Conservation (phyloP, 1,140 invertebrate species). For the Probaryconus sp. region DNA sequence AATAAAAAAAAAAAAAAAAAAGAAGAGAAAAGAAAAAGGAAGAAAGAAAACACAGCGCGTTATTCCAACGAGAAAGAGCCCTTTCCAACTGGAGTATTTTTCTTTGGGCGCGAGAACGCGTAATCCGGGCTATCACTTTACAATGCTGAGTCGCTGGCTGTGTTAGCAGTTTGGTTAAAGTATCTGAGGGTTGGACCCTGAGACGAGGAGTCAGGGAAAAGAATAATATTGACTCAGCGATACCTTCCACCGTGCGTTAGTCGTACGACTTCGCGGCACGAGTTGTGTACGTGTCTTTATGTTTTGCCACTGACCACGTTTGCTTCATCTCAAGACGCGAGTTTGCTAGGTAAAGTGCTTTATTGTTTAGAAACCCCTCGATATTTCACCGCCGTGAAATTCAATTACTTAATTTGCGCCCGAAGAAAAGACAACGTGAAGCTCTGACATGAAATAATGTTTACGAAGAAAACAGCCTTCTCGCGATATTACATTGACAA, state of each 20-base stretch:
- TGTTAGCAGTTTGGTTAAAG: constrained; percentile 52
- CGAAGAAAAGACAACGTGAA: constrained; percentile 5
- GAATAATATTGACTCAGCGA: constrained; percentile 71
- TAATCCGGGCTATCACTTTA: constrained; percentile 69
- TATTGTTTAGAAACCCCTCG: constrained; percentile 10
- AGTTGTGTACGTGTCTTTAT: constrained; percentile 50
- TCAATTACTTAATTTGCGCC: constrained; percentile 23
- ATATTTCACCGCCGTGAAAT: constrained; percentile 10
- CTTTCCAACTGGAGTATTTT: constrained; percentile 49
- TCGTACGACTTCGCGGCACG: constrained; percentile 38
- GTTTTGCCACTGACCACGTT: constrained; percentile 57
- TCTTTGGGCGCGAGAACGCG: constrained; percentile 61
- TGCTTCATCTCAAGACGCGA: constrained; percentile 19
- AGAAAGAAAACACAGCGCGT: constrained; percentile 25
- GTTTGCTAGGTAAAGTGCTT: constrained; percentile 34
- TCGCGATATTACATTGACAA: too few species aligned
- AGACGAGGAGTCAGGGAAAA: constrained; percentile 59
- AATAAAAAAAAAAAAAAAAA: constrained; percentile 36
- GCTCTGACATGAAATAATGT: background rate
- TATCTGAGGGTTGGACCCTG: constrained; percentile 33
- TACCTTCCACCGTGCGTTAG: constrained; percentile 34
- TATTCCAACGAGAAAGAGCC: constrained; percentile 16
- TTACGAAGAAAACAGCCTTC: constrained; percentile 2
- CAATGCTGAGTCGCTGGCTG: constrained; percentile 55
- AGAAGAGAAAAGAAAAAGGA: constrained; percentile 27